These are phyloP conservation scores for Chloroceryle aenea DNA, from an alignment of 2,113 vertebrate species.

Conservation along the genomic window DNA sequence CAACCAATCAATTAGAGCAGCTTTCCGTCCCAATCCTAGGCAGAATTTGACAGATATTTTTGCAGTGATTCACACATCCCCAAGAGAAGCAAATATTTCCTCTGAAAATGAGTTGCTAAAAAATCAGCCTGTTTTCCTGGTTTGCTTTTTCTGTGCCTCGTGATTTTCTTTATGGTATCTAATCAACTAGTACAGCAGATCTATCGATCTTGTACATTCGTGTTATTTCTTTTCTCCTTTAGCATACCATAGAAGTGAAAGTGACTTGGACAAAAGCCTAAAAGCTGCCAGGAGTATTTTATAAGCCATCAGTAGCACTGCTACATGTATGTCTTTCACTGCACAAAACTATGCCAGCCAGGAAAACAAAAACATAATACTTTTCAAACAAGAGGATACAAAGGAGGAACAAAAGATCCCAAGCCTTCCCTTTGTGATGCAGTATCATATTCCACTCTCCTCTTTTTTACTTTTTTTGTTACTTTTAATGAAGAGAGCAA, in stretches of 20 bases:
- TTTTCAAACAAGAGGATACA: neutral
- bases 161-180: neutral
- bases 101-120: slow-evolving; percentile 6
- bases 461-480: neutral
- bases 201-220: neutral
- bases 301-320: neutral
- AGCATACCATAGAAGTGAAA: neutral
- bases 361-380: neutral
- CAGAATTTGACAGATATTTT: slow-evolving; percentile 4
- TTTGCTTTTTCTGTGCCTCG: neutral
- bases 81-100: neutral
- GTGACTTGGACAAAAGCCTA: neutral
- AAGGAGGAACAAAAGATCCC: neutral
- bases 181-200: neutral
- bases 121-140: neutral
- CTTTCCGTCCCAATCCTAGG: neutral
- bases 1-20: neutral
- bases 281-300: neutral
- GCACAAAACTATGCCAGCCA: neutral
- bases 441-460: neutral
- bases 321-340: neutral
- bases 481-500: neutral
- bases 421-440: neutral
- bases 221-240: neutral
- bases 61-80: neutral